phyloP scores from a whole-genome alignment of 2,113 vertebrate genomes.

The Poeciliopsis occidentalis region DNA sequence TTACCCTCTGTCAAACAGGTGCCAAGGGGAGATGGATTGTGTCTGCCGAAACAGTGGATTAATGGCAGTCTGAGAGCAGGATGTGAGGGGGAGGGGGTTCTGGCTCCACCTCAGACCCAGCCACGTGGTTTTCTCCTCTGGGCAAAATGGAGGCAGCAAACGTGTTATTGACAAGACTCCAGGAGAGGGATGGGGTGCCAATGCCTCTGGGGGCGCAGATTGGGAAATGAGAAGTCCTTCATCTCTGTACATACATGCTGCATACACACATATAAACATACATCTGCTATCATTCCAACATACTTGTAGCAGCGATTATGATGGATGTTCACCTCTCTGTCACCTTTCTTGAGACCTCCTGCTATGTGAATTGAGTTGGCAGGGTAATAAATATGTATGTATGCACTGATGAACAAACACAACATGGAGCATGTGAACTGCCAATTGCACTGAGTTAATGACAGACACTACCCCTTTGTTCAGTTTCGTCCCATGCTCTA shows the following conservation, averaged over 20 bases:
- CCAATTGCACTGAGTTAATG: slow-evolving; percentile 73
- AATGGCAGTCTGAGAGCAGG: slow-evolving; percentile 62
- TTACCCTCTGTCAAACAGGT: slow-evolving; percentile 82
- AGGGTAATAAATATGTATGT: slow-evolving; percentile 66
- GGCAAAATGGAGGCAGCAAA: slow-evolving; percentile 54
- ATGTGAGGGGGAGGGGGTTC: slow-evolving; percentile 12
- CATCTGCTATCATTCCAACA: slow-evolving; percentile 14
- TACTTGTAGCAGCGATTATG: slow-evolving; percentile 42
- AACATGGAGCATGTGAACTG: slow-evolving; percentile 69
- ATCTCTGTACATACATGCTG: slow-evolving; percentile 1
- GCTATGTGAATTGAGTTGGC: slow-evolving; percentile 51
- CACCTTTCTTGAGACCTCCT: slow-evolving; percentile 61
- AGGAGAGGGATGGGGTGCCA: slow-evolving; percentile 51
- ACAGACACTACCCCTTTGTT: slow-evolving; percentile 74
- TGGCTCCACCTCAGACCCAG: slow-evolving; percentile 36
- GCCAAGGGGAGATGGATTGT: slow-evolving; percentile 81
- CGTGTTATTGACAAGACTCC: slow-evolving; percentile 67
- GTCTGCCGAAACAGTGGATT: slow-evolving; percentile 80
- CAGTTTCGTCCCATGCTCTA: slow-evolving; percentile 53
- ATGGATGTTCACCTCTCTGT: slow-evolving; percentile 55
- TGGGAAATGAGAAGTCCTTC: slow-evolving; percentile 39
- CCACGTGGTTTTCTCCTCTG: slow-evolving; percentile 56
- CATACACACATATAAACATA: slow-evolving; percentile 8
- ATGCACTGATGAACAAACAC: slow-evolving; percentile 57
- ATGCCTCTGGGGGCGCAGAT: slow-evolving; percentile 40